Base-by-base conservation (phyloP, 2,888 invertebrate species). In the Lymantria monacha region DNA sequence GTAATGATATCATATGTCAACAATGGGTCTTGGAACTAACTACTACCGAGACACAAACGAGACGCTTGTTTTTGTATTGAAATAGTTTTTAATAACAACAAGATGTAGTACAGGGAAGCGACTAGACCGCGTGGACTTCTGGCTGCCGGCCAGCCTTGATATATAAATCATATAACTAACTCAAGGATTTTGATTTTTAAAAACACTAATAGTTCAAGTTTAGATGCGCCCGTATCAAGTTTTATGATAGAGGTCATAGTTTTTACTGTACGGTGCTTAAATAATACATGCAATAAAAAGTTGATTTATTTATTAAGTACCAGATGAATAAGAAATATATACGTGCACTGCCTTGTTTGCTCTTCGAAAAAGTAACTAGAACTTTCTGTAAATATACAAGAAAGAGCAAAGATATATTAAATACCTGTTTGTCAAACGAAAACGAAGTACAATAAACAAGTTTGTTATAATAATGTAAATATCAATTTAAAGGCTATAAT, bases 121-220 rank as follows among this genome's bases (percentile, higher is more conserved):
- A 59, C 60, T 58, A 50, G 57, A 52, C 63, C 68, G 66, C 63
- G 63, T 63, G 62, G 59, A 61, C 61, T 63, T 61, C 69, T 78
- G 82, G 83, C 73, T 47, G 46, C 14, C 37, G 38, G 81, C 82
- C 83, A 82, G 69, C 53, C 57, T 61, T 67, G 57, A 53, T 30
- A 57, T 51, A 61, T 61, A 70, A 68, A 68, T 63, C 57, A 63
- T 55, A 55, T 49, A 48, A 41, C 49, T 59, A n/a, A 63, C 55
- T 48, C 58, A 60, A 69, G 59, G 61, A 53, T 55, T 10, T 49
- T 63, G 42, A 54, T 62, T 63, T 57, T 48, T 43, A 49, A 63
- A 53, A 22, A 22, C 5, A 54, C 12, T 46, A 51, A 43, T 41
- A 42, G 14, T 40, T 33, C 14, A 37, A 14, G 10, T 43, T 30